Evolutionary conservation across 1,140 invertebrate genomes (phyloP).

Genomic region (Diabrotica undecimpunctata): DNA sequence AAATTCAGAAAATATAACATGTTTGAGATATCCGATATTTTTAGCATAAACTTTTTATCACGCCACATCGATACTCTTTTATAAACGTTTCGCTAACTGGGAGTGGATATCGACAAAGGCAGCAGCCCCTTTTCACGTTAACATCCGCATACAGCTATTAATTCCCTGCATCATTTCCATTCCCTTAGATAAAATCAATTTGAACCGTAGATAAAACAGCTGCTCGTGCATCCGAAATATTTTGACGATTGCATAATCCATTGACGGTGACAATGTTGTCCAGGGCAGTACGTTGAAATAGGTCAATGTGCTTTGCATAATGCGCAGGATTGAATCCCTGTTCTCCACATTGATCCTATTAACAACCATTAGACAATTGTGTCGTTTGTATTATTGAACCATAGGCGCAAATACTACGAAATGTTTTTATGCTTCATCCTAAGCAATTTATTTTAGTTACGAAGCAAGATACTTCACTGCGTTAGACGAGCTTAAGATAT

Average conservation of each 20-base stretch:
- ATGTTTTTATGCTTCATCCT: neutral
- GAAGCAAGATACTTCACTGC: too few relatives aligned
- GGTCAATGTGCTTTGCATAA: conserved; percentile 40
- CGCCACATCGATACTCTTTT: too few relatives aligned
- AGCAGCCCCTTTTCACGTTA: too few relatives aligned
- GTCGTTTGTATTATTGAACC: conserved; percentile 19
- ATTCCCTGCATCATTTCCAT: neutral
- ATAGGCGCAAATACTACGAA: neutral
- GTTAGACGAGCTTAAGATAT: too few relatives aligned
- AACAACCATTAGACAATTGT: conserved; percentile 27
- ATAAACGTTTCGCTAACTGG: too few relatives aligned
- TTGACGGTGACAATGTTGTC: conserved; percentile 24
- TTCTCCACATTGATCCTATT: conserved; percentile 37
- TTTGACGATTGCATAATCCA: conserved; percentile 8
- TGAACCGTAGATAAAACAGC: neutral
- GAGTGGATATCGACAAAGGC: too few relatives aligned
- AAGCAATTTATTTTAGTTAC: too few relatives aligned
- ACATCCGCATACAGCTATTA: too few relatives aligned
- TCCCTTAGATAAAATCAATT: neutral
- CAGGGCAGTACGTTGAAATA: conserved; percentile 30
- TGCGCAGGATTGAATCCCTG: conserved; percentile 36
- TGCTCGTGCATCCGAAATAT: neutral
- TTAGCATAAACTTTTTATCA: too few relatives aligned
- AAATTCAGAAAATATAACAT: too few relatives aligned
- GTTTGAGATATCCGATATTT: too few relatives aligned